Base-by-base conservation (phyloP, 1,140 invertebrate genomes). In the Wasmannia auropunctata region DNA sequence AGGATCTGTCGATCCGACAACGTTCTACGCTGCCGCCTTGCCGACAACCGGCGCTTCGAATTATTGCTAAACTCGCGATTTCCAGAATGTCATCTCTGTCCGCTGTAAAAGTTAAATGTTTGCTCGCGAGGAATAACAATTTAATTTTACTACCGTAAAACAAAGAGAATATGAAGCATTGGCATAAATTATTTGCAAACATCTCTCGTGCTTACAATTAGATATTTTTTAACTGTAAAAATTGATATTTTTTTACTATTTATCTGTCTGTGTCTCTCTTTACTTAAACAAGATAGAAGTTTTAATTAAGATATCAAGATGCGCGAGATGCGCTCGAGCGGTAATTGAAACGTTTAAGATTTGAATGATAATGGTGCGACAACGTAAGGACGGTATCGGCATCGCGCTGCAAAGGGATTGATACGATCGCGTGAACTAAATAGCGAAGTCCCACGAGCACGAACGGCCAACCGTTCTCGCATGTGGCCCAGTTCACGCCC, bases 1-100 rank as follows among this genome's bases (percentile, higher is more conserved):
- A 90, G 88, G 91, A 93, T 90, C 92, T 90, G 91, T 92, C 92
- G 93, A 93, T 93, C 87, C 86, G 86, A 88, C 77, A 43, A 28
- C 58, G 25, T 43, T 65, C 19, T 19, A 72, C 54, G 46, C 70
- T 25, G 62, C 70, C 69, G 62, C 51, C 28, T 63, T 62, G 76
- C 49, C 46, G 54, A 56, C 46, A 54, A 63, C 46, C 37, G 40
- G 22, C 49, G 56, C 54, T 72, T 58, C 49, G 22, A 40, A n/a
- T 46, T 49, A 34, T 46, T 16, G 28, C 40, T 65, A 62, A 88
- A 63, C 58, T 37, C 54, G 31, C 51, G 22, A 51, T 85, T 65
- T 60, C n/a, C 43, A 75, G 49, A 67, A 60, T 80, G 56, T 62
- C 60, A 75, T 34, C 14, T 11, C 40, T 49, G 43, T 43, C 19